Percentiles rank a stretch among this genome's conserved stretches.
These are phyloP conservation scores for Triplophysa dalaica DNA, from an alignment of 2,113 vertebrate genomes.

Conservation along the genomic window DNA sequence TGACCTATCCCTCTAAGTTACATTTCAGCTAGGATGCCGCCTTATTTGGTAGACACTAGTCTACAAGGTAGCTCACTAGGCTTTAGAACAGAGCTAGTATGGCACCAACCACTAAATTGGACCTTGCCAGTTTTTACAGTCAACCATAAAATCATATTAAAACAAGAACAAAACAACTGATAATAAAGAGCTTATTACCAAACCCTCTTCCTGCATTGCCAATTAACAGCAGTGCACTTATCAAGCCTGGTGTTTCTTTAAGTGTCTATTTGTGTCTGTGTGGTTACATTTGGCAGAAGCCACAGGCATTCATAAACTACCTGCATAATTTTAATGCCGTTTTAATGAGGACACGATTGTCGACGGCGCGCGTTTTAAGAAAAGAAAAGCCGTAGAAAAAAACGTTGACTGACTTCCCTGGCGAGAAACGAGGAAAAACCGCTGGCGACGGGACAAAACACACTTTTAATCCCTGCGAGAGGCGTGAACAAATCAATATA, in stretches of 20 bases:
- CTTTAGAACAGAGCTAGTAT: conserved; percentile 4
- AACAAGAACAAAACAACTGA: conserved; percentile 1
- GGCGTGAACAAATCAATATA: conserved; percentile 74
- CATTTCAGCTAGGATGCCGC: background rate
- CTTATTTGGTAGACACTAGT: background rate
- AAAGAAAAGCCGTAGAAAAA: conserved; percentile 29
- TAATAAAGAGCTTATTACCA: conserved; percentile 1
- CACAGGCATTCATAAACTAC: conserved; percentile 35
- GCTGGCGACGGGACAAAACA: conserved; percentile 63
- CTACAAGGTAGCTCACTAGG: background rate
- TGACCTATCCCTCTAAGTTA: too few species aligned
- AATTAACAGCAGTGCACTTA: conserved; percentile 26
- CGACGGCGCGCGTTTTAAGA: conserved; percentile 27
- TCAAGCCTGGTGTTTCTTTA: background rate
- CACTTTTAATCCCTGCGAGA: conserved; percentile 67
- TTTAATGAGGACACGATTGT: conserved; percentile 36
- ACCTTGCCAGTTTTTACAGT: background rate
- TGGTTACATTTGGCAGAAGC: conserved; percentile 26
- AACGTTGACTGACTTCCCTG: conserved; percentile 17
- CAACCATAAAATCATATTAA: background rate
- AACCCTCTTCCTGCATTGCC: conserved; percentile 7
- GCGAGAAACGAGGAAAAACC: conserved; percentile 42
- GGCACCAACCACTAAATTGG: background rate
- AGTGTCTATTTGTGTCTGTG: conserved; percentile 7
- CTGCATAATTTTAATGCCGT: conserved; percentile 43